These are phyloP conservation scores for Sebastes iracundus DNA, from an alignment of 2,797 vertebrate genomes.

Conservation along the genomic window DNA sequence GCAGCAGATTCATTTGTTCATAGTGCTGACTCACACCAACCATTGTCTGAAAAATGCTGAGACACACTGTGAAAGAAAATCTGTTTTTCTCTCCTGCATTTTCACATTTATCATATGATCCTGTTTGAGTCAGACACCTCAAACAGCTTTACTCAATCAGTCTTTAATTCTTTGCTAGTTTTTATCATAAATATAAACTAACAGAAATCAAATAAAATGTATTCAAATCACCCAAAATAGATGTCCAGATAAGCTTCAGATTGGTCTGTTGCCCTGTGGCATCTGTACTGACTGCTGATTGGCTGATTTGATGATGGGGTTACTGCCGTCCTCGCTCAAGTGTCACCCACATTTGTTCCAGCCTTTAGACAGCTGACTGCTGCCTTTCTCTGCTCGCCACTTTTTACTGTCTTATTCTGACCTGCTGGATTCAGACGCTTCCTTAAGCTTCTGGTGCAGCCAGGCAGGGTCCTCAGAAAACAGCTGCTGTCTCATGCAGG, in stretches of 20 bases:
- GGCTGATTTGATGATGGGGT: constrained; percentile 12
- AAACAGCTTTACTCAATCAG: not conserved
- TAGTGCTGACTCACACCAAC: constrained; percentile 25
- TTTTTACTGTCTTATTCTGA: constrained; percentile 40
- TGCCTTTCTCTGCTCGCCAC: constrained; percentile 20
- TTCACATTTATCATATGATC: not conserved
- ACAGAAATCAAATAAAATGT: not conserved
- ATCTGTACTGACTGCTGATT: not conserved
- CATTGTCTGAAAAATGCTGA: constrained; percentile 28
- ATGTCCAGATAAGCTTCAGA: not conserved
- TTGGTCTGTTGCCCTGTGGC: not conserved
- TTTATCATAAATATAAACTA: not conserved
- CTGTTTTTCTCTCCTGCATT: not conserved
- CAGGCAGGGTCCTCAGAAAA: constrained; percentile 6
- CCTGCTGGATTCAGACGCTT: constrained; percentile 16
- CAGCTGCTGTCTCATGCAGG: constrained; percentile 61
- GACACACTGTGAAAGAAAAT: not conserved
- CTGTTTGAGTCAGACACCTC: not conserved
- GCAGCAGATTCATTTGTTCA: not conserved
- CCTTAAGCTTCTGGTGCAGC: not conserved
- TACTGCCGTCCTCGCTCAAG: constrained; percentile 43
- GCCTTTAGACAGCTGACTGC: constrained; percentile 60
- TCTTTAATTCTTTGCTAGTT: not conserved
- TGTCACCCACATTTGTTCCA: constrained; percentile 59
- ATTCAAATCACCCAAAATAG: not conserved